phyloP scores from a whole-genome alignment of 2,888 invertebrate species.

The Tipula lateralis region DNA sequence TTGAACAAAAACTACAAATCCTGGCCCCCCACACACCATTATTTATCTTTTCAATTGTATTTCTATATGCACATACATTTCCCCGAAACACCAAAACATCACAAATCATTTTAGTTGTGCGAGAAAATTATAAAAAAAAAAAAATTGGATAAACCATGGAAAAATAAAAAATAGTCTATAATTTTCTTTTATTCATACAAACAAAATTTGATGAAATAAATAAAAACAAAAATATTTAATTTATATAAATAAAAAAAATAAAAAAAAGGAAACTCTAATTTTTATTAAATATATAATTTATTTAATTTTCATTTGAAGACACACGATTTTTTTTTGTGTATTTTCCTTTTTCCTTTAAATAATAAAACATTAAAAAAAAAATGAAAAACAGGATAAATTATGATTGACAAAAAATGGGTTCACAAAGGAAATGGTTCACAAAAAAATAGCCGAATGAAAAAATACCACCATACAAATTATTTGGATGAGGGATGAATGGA shows the following conservation, averaged over 20 bases:
- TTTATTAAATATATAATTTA: neutral
- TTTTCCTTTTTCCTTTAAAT: neutral
- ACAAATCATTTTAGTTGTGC: neutral
- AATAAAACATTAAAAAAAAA: neutral
- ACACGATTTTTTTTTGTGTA: neutral
- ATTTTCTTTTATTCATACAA: neutral
- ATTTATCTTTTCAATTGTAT: neutral
- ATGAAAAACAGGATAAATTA: neutral
- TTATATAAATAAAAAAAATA: neutral
- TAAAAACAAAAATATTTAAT: neutral
- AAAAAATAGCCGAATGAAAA: neutral
- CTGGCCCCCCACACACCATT: neutral
- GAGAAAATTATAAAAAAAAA: neutral
- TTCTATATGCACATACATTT: neutral
- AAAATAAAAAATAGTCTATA: neutral
- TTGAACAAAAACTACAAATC: neutral
- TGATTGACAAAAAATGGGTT: neutral
- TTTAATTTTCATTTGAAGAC: slow-evolving; percentile 11
- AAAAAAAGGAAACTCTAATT: neutral
- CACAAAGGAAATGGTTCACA: neutral
- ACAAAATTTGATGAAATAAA: neutral
- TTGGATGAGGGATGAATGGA: neutral
- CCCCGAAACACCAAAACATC: neutral
- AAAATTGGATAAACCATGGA: neutral
- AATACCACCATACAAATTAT: neutral